phyloP scores from a whole-genome alignment of 53 echinoderm and acorn worm genomes.

The Pentamera pediparva region DNA sequence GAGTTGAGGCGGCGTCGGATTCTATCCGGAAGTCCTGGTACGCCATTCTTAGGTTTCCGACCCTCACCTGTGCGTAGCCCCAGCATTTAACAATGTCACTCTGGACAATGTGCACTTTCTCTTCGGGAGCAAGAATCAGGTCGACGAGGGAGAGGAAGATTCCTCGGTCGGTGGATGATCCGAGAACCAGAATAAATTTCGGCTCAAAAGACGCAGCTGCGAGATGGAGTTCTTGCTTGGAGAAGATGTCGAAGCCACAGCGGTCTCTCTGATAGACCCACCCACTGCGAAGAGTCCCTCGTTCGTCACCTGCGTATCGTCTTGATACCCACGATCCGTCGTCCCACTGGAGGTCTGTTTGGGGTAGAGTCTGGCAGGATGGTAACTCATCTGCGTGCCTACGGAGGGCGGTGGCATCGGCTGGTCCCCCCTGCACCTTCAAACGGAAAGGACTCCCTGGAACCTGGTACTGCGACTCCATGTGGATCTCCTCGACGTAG shows the following conservation, averaged over 20 bases:
- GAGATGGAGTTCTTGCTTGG: background rate
- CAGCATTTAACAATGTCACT: background rate
- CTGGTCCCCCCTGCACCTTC: background rate
- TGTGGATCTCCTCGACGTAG: background rate
- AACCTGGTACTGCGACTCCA: background rate
- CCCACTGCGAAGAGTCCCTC: constrained; percentile 2
- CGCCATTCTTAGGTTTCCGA: background rate
- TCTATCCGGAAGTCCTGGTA: constrained; percentile 11
- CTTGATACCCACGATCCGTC: background rate
- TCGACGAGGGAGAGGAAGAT: background rate
- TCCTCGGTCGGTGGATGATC: constrained; percentile 7
- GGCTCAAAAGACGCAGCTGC: background rate
- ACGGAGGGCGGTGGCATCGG: no score
- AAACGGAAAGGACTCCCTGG: background rate
- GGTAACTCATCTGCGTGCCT: background rate
- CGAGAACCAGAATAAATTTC: background rate
- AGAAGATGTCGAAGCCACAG: constrained; percentile 8
- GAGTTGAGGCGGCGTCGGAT: background rate
- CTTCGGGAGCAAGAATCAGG: background rate
- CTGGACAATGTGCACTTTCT: background rate
- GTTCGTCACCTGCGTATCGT: background rate
- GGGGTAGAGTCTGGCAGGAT: background rate
- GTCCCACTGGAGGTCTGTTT: background rate
- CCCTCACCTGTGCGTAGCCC: background rate
- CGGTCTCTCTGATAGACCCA: background rate